Conservation (phyloP, 1,140 invertebrate genomes). For the Anoplophora glabripennis region DNA sequence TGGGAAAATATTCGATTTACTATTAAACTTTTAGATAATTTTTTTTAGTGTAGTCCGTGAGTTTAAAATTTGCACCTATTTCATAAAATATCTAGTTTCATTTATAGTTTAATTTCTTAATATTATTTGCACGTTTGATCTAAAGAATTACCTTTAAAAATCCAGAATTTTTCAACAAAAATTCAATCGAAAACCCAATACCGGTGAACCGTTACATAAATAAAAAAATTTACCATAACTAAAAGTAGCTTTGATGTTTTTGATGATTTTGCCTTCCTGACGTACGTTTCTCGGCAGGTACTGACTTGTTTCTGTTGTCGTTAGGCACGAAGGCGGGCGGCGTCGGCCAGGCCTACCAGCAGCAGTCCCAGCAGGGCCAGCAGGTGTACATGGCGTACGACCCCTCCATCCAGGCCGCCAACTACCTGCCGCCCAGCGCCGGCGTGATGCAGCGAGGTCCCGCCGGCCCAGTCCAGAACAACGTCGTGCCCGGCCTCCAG, state of each 20-base stretch:
- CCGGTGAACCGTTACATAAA: not conserved
- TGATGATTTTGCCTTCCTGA: not conserved
- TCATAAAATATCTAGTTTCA: too few species aligned
- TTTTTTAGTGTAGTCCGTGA: too few species aligned
- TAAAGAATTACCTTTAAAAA: too few species aligned
- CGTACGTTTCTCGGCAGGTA: not conserved
- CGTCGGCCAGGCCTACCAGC: constrained; percentile 47
- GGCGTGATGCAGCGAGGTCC: constrained; percentile 48
- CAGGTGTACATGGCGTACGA: constrained; percentile 48
- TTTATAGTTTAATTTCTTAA: too few species aligned
- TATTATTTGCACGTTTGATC: too few species aligned
- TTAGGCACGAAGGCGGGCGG: constrained; percentile 47
- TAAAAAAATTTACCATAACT: not conserved
- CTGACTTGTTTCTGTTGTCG: constrained; percentile 10
- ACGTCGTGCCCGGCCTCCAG: constrained; percentile 44
- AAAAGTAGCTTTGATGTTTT: not conserved
- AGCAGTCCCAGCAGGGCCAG: constrained; percentile 47
- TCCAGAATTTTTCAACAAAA: too few species aligned
- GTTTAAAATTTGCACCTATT: too few species aligned
- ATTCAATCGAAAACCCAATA: too few species aligned
- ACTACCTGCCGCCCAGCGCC: constrained; percentile 41
- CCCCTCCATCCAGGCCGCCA: constrained; percentile 41
- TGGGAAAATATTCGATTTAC: too few species aligned
- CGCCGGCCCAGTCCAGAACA: constrained; percentile 42
- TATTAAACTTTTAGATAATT: too few species aligned